These are phyloP conservation scores for Halisarca cf. caerulea DNA, from an alignment of 37 sponge, comb jelly and placozoan genomes.

Conservation along the genomic window DNA sequence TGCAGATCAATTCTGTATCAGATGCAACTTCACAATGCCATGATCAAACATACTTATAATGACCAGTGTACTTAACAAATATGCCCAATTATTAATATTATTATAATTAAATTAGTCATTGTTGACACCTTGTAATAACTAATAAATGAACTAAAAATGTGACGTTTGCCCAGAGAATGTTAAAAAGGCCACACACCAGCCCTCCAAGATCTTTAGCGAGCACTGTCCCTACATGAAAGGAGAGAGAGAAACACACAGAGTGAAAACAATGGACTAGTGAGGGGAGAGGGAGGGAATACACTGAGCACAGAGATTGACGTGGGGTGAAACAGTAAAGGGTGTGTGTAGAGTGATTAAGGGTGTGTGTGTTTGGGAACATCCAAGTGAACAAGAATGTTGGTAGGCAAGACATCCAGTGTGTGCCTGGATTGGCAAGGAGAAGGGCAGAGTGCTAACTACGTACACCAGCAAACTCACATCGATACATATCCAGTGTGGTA, in stretches of 20 bases:
- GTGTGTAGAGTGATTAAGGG: conserved; percentile 3
- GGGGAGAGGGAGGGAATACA: background rate
- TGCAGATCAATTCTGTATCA: too few species aligned
- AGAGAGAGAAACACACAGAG: background rate
- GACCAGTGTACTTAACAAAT: too few species aligned
- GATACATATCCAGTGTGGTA: conserved; percentile 16
- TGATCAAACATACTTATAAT: too few species aligned
- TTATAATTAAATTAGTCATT: too few species aligned
- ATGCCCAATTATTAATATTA: too few species aligned
- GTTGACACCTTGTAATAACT: conserved; percentile 1
- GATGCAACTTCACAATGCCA: too few species aligned
- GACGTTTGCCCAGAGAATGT: conserved; percentile 10
- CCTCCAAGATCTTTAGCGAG: conserved; percentile 2
- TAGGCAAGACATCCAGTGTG: background rate
- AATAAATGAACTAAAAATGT: conserved; percentile 28
- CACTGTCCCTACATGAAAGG: conserved; percentile 9
- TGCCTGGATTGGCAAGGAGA: background rate
- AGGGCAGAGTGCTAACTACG: background rate
- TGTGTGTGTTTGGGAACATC: background rate
- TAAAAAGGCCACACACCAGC: conserved; percentile 6
- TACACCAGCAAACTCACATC: too few species aligned
- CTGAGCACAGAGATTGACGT: background rate
- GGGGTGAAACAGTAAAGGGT: background rate
- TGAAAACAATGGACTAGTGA: background rate
- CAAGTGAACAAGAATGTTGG: too few species aligned